phyloP scores from a whole-genome alignment of 2,797 vertebrate genomes.

The Tapera naevia region DNA sequence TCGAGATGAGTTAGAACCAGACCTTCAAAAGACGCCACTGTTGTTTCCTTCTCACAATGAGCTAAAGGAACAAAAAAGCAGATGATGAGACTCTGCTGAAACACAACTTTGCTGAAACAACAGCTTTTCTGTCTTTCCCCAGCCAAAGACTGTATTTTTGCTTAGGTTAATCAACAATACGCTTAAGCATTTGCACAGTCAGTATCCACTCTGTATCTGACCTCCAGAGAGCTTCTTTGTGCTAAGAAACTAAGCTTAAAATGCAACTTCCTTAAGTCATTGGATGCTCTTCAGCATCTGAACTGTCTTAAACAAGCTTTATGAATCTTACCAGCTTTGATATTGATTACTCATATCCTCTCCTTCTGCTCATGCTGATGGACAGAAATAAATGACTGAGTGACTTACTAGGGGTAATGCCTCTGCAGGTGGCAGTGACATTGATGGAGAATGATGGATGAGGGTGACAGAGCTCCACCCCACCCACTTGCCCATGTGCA shows the following conservation, averaged over 20 bases:
- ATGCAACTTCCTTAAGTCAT: background rate
- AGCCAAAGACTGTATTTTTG: background rate
- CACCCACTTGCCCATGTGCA: constrained; percentile 84
- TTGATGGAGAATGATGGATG: constrained; percentile 94
- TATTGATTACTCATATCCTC: background rate
- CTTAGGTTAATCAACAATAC: background rate
- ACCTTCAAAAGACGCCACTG: background rate
- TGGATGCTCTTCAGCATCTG: background rate
- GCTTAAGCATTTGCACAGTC: background rate
- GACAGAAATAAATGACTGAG: constrained; percentile 69
- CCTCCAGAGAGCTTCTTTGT: background rate
- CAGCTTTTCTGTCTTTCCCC: background rate
- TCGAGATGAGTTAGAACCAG: background rate
- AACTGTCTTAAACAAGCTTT: background rate
- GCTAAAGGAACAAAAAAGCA: background rate
- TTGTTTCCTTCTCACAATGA: background rate
- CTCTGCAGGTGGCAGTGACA: constrained; percentile 81
- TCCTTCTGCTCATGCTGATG: constrained; percentile 44
- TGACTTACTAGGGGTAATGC: constrained; percentile 71
- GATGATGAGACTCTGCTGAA: background rate
- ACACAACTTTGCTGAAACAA: background rate
- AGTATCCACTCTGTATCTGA: background rate
- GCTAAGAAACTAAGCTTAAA: background rate
- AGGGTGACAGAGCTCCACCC: constrained; percentile 80
- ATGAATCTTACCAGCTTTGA: background rate